These are phyloP conservation scores for Onchidella celtica DNA, from an alignment of 2,888 invertebrate species.

Conservation along the genomic window DNA sequence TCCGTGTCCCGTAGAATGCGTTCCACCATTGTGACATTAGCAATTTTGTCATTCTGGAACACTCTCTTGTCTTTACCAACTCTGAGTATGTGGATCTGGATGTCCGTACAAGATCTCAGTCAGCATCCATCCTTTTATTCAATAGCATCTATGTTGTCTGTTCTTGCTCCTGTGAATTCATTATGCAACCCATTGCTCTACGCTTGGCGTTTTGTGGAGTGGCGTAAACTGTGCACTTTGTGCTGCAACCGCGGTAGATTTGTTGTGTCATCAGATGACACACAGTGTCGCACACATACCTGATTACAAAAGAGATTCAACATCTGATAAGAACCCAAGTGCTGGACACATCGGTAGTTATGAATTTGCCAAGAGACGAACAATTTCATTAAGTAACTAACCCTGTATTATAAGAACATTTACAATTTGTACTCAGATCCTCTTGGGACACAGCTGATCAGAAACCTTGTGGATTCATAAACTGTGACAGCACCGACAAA, in stretches of 20 bases:
- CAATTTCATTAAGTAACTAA: too few species aligned
- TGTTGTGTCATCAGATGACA: background rate
- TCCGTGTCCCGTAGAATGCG: slow-evolving; percentile 8
- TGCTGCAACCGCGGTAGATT: background rate
- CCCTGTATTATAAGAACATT: too few species aligned
- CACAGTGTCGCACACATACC: too few species aligned
- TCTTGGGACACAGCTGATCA: too few species aligned
- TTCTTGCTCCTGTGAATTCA: background rate
- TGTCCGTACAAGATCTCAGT: background rate
- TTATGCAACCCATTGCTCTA: slow-evolving; percentile 12
- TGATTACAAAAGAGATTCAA: too few species aligned
- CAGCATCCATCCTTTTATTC: background rate
- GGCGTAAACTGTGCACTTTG: background rate
- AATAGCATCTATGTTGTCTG: background rate
- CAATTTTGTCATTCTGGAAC: slow-evolving; percentile 24
- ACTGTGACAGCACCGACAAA: too few species aligned
- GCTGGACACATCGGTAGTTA: too few species aligned
- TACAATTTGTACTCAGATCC: too few species aligned
- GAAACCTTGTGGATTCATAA: too few species aligned
- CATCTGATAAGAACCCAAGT: too few species aligned
- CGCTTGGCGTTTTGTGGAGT: slow-evolving; percentile 33
- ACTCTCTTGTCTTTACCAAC: background rate
- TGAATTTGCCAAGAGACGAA: too few species aligned
- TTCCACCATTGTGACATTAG: slow-evolving; percentile 9
- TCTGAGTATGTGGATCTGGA: slow-evolving; percentile 17